Evolutionary conservation across 2,888 invertebrate genomes (phyloP), one percentile per base, ranked within the genome.

Genomic region (Augochlorella aurata): DNA sequence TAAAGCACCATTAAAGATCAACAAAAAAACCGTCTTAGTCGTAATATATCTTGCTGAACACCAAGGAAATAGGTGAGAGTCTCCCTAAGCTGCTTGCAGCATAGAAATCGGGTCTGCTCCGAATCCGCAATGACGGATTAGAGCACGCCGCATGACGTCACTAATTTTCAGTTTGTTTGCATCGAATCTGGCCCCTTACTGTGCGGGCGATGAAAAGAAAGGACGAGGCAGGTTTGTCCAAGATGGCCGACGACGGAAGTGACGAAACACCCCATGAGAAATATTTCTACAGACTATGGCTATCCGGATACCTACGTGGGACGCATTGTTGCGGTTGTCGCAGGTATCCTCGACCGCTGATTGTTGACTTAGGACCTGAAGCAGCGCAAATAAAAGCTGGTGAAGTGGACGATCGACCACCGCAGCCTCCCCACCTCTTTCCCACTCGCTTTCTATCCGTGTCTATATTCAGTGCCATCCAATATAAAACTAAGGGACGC

Each of bases 351-450:
- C 71, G 76, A 14, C 18, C 71, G 67, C 16, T 67, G 74, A 82
- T 77, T 87, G 83, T 88, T 88, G 88, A 88, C 77, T 88, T 79
- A 88, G 87, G 82, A 54, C 70, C 65, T 71, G 73, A 77, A 52
- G 66, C 54, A 74, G 71, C 63, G 83, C 77, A 85, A 87, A 88
- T 81, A 83, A 61, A 78, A 58, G 47, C 74, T 50, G 38, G 44
- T 58, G 61, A 71, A 72, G 78, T 63, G 72, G 50, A 74, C 50
- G 58, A 21, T 14, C 29, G 24, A 50, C 49, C 47, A 7, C 5
- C 58, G 4, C 0, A 14, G 58, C 47, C 68, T 29, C 14, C 5
- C 24, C 10, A 24, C 38, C 67, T 8, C 10, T 71, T 24, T 63
- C 29, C 2, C 18, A 29, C 29, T 29, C 8, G 7, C 14, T 61